phyloP scores from a whole-genome alignment of 2,113 vertebrate genomes.

The Arenaria interpres region DNA sequence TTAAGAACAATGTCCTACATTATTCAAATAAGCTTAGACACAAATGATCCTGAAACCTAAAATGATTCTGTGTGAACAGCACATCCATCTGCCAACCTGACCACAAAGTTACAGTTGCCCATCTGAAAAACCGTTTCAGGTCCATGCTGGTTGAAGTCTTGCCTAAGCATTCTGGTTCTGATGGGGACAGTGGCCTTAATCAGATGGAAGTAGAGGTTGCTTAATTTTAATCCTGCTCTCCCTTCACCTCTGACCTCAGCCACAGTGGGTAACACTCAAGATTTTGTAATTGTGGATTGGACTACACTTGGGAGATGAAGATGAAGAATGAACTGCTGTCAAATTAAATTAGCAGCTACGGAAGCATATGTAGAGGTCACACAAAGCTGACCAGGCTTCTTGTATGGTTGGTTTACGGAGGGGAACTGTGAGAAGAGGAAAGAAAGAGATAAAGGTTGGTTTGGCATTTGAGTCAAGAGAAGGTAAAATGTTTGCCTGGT shows the following conservation, averaged over 20 bases:
- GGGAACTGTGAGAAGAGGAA: neutral
- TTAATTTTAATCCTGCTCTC: neutral
- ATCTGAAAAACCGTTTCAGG: too few species aligned
- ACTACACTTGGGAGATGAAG: neutral
- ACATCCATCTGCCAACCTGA: neutral
- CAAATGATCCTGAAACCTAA: neutral
- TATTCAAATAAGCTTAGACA: neutral
- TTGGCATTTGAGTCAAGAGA: neutral
- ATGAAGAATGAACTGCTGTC: neutral
- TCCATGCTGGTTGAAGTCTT: too few species aligned
- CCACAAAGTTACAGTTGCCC: neutral
- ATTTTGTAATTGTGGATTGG: neutral
- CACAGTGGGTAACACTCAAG: neutral
- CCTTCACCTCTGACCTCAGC: neutral
- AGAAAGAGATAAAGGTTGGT: neutral
- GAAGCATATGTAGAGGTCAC: neutral
- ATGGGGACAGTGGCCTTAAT: too few species aligned
- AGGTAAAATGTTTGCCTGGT: neutral
- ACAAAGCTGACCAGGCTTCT: neutral
- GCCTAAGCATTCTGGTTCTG: too few species aligned
- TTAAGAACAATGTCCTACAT: neutral
- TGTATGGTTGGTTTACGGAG: neutral
- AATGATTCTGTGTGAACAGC: neutral
- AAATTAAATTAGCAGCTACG: neutral
- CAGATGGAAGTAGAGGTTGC: too few species aligned